Evolutionary conservation across 2,797 vertebrate genomes (phyloP).

Genomic region (Sebastes hubbsi): DNA sequence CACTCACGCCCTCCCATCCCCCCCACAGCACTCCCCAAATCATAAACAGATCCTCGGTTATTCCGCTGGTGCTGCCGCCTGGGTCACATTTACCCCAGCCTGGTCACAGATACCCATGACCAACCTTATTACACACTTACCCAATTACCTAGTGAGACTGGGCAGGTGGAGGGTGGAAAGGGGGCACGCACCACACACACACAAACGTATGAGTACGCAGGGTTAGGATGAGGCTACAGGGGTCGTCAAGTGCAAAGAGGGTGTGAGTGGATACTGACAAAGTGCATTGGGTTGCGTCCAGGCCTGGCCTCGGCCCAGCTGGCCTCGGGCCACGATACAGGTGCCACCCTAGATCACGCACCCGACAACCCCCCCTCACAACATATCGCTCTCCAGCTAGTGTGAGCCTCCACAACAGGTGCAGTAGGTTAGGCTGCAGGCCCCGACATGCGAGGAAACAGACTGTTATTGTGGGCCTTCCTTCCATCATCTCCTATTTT

Average conservation of each 20-base stretch:
- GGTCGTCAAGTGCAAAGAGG: conserved; percentile 60
- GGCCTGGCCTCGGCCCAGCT: conserved; percentile 64
- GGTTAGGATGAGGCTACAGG: conserved; percentile 52
- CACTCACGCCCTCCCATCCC: neutral
- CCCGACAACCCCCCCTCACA: neutral
- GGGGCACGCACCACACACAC: conserved; percentile 1
- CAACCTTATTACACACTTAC: conserved; percentile 77
- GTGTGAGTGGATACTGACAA: conserved; percentile 57
- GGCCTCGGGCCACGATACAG: conserved; percentile 68
- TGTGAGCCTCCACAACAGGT: conserved; percentile 83
- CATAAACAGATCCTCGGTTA: conserved; percentile 64
- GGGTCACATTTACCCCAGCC: conserved; percentile 61
- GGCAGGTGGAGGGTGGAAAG: conserved; percentile 27
- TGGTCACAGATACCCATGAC: conserved; percentile 75
- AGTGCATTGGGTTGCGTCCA: conserved; percentile 52
- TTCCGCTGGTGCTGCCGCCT: conserved; percentile 49
- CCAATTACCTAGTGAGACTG: conserved; percentile 67
- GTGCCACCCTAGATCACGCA: conserved; percentile 69
- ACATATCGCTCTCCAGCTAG: conserved; percentile 61
- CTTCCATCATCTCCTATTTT: conserved; percentile 65
- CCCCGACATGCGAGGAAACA: conserved; percentile 77
- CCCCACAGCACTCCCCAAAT: conserved; percentile 41
- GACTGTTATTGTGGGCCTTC: conserved; percentile 78
- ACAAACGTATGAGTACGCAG: neutral
- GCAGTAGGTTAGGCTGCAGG: conserved; percentile 82